A percentile compares a stretch with the other conserved stretches of the same genome.
phyloP scores from a whole-genome alignment of 1,140 invertebrate genomes.

The Lepidurus apus region DNA sequence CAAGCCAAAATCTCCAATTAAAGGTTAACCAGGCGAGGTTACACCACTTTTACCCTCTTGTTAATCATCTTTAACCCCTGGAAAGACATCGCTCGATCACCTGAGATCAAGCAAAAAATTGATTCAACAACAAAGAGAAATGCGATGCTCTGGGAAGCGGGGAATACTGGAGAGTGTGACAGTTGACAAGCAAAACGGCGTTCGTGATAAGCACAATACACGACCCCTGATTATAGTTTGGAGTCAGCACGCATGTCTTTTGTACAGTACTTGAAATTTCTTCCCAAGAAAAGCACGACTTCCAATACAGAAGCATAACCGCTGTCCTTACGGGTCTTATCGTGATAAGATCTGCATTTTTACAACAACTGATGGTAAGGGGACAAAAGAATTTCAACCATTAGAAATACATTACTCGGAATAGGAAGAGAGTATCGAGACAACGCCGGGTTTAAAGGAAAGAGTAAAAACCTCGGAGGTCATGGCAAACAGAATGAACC shows the following conservation, averaged over 20 bases:
- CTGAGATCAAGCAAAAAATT: background rate
- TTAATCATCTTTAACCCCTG: slow-evolving; percentile 6
- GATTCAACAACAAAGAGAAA: background rate
- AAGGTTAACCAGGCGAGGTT: slow-evolving; percentile 1
- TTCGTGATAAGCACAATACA: background rate
- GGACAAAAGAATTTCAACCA: slow-evolving; percentile 6
- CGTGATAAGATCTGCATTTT: background rate
- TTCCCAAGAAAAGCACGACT: background rate
- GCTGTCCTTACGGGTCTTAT: background rate
- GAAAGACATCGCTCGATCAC: background rate
- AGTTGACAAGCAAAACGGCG: background rate
- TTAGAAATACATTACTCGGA: slow-evolving; percentile 17
- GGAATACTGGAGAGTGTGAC: background rate
- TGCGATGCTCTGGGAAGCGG: no score
- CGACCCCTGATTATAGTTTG: background rate
- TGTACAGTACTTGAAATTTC: background rate
- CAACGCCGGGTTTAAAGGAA: background rate
- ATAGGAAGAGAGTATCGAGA: background rate
- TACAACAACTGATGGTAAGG: slow-evolving; percentile 16
- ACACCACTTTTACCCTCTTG: slow-evolving; percentile 10
- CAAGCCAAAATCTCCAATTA: background rate
- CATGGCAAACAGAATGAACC: background rate
- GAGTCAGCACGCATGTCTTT: background rate
- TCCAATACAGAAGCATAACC: background rate
- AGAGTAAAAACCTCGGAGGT: background rate